Evolutionary conservation across 2,888 invertebrate genomes (phyloP).

Genomic region (Blastobasis lacticolella): DNA sequence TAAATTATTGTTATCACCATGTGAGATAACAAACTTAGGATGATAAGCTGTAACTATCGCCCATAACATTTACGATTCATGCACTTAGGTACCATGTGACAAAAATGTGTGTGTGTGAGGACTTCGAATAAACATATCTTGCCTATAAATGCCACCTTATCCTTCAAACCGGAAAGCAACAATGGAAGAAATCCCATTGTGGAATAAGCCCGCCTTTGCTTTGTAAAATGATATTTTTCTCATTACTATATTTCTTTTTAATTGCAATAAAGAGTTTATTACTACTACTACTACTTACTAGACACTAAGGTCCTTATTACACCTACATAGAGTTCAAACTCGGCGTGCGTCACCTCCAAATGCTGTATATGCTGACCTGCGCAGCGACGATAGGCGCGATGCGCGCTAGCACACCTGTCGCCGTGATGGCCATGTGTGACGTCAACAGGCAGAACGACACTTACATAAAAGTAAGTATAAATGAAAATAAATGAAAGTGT

Average conservation of each 20-base stretch:
- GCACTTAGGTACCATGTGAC: too few relatives aligned
- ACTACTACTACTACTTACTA: background rate
- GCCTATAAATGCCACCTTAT: background rate
- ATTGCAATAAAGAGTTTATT: background rate
- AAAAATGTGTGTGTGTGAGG: too few relatives aligned
- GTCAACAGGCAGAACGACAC: slow-evolving; percentile 32
- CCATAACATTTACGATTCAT: too few relatives aligned
- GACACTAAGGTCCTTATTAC: background rate
- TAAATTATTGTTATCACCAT: too few relatives aligned
- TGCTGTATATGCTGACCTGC: slow-evolving; percentile 66
- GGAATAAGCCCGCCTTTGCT: too few relatives aligned
- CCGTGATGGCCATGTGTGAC: slow-evolving; percentile 68
- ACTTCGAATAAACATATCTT: too few relatives aligned
- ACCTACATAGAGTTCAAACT: slow-evolving; percentile 41
- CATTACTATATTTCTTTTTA: background rate
- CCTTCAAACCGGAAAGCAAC: background rate
- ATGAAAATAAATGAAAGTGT: too few relatives aligned
- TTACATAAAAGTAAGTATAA: slow-evolving; percentile 38
- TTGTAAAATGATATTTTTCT: background rate
- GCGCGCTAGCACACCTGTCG: slow-evolving; percentile 69
- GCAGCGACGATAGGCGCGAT: slow-evolving; percentile 64
- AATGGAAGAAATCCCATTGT: too few relatives aligned
- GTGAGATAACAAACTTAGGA: too few relatives aligned
- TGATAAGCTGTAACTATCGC: too few relatives aligned
- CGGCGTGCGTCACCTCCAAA: slow-evolving; percentile 71